phyloP scores from a whole-genome alignment of 2,797 vertebrate species.

The Phrynocephalus forsythii region DNA sequence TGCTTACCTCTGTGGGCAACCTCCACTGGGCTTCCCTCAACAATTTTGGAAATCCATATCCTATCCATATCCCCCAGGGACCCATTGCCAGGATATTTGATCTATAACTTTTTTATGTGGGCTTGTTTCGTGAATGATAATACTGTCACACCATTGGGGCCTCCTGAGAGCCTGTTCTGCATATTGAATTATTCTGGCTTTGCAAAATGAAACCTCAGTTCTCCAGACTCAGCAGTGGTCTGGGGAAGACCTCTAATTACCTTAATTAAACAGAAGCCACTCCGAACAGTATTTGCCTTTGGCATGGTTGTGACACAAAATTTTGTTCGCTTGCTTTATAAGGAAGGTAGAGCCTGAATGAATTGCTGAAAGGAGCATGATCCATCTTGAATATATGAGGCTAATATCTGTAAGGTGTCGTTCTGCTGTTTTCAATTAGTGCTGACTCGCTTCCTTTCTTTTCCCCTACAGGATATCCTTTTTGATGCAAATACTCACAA shows the following conservation, averaged over 20 bases:
- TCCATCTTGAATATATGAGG: rapidly evolving
- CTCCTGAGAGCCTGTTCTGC: neutral
- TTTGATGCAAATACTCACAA: conserved; percentile 97
- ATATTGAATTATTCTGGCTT: neutral
- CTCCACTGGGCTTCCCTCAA: neutral
- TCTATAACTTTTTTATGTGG: neutral
- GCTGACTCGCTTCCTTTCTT: conserved; percentile 41
- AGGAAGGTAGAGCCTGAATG: neutral
- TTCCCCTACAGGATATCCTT: conserved; percentile 90
- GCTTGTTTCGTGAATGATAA: rapidly evolving
- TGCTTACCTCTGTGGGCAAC: neutral
- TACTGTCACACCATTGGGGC: rapidly evolving
- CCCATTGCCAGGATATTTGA: neutral
- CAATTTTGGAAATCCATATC: neutral
- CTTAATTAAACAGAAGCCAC: neutral
- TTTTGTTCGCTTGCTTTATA: neutral
- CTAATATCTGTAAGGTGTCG: neutral
- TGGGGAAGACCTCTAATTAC: neutral
- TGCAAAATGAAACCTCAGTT: neutral
- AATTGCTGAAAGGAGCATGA: rapidly evolving
- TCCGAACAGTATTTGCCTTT: neutral
- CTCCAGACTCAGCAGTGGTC: too few relatives aligned
- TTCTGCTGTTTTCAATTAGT: neutral
- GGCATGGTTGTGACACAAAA: too few relatives aligned
- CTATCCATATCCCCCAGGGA: neutral